Conservation (phyloP, 2,113 vertebrate genomes). For the Clarias gariepinus region DNA sequence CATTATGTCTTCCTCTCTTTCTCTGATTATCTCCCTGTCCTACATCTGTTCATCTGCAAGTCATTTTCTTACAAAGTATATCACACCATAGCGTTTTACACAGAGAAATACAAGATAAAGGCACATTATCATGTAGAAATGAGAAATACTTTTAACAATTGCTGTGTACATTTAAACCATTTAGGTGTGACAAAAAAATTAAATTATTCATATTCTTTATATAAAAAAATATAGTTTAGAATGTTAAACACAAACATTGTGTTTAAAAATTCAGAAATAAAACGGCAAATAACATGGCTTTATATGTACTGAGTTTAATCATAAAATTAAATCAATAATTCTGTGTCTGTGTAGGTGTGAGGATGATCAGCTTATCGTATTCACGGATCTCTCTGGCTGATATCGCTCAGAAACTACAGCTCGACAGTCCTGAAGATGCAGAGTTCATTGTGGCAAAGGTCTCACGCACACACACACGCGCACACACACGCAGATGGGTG, state of each 20-base stretch:
- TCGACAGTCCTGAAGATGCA: slow-evolving; percentile 94
- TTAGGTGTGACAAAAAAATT: no score
- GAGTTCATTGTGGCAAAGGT: slow-evolving; percentile 99
- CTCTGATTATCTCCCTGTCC: no score
- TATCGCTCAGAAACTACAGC: slow-evolving; percentile 95
- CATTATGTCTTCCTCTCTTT: no score
- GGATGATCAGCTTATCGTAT: slow-evolving; percentile 98
- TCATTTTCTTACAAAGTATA: no score
- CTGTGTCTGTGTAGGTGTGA: slow-evolving; percentile 77
- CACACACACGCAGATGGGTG: not conserved
- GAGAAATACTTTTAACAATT: no score
- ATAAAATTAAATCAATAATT: not conserved
- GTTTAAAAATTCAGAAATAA: not conserved
- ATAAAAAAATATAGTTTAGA: no score
- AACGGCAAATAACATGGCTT: not conserved
- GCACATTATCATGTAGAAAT: no score
- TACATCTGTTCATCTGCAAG: no score
- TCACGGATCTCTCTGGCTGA: slow-evolving; percentile 94
- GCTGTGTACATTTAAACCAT: no score
- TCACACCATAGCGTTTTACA: no score
- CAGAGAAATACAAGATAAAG: no score
- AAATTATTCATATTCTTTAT: no score
- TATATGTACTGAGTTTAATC: not conserved
- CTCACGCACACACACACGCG: slow-evolving; percentile 27
- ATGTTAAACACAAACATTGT: not conserved